phyloP scores from a whole-genome alignment of 2,888 invertebrate genomes.

The Pilophorus perplexus region DNA sequence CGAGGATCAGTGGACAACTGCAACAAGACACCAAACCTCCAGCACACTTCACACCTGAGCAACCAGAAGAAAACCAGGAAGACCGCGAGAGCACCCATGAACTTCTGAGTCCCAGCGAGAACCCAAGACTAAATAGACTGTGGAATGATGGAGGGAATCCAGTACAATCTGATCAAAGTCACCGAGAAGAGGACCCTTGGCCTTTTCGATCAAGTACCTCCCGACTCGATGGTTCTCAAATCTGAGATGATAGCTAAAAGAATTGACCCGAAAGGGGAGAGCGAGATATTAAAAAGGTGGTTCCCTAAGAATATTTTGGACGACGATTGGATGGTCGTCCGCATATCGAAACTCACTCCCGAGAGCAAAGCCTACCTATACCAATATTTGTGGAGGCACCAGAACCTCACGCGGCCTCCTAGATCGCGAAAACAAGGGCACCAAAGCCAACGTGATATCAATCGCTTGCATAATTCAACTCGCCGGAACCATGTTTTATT shows the following conservation, averaged over 20 bases:
- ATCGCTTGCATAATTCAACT: too few relatives aligned
- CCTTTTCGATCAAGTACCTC: constrained; percentile 61
- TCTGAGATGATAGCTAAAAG: constrained; percentile 63
- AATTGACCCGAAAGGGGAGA: constrained; percentile 62
- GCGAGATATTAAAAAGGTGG: constrained; percentile 77
- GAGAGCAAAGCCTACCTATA: too few relatives aligned
- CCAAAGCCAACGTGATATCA: too few relatives aligned
- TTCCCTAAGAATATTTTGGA: constrained; percentile 82
- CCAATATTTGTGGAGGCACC: too few relatives aligned
- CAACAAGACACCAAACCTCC: not conserved
- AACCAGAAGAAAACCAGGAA: not conserved
- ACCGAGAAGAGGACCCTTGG: constrained; percentile 62
- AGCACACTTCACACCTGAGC: not conserved
- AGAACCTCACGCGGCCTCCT: too few relatives aligned
- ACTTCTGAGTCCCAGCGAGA: constrained; percentile 81
- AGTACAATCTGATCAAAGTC: constrained; percentile 69
- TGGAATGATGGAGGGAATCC: constrained; percentile 88
- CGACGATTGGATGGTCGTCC: not conserved
- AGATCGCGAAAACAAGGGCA: too few relatives aligned
- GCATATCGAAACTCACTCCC: too few relatives aligned
- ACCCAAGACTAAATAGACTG: constrained; percentile 92
- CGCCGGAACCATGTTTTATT: too few relatives aligned
- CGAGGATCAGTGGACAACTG: not conserved
- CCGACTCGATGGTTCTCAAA: constrained; percentile 68
- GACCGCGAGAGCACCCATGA: too few relatives aligned